phyloP scores from a whole-genome alignment of 2,797 vertebrate species.

The Microtus obscurus region DNA sequence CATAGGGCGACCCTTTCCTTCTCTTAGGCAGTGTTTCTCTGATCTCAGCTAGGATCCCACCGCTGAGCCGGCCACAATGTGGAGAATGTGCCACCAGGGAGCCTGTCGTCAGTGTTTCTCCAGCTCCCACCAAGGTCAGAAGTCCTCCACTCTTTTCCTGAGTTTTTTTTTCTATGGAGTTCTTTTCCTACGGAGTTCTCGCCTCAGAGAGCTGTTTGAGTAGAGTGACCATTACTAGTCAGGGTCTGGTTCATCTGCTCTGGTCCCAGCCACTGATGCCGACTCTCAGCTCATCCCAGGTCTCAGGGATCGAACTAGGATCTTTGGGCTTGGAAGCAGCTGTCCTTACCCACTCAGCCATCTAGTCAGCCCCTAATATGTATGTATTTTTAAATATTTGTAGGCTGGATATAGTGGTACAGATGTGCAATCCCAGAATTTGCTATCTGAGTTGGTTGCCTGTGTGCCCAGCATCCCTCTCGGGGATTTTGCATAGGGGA shows the following conservation, averaged over 20 bases:
- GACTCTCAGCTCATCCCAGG: background rate
- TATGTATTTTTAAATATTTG: background rate
- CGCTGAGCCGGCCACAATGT: background rate
- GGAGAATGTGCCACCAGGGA: background rate
- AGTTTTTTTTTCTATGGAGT: background rate
- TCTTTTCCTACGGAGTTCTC: too few relatives aligned
- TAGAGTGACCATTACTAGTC: background rate
- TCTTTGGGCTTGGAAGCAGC: background rate
- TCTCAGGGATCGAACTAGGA: background rate
- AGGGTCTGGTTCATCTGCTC: background rate
- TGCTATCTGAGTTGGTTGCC: background rate
- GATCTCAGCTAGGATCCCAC: background rate
- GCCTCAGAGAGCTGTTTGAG: background rate
- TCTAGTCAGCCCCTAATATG: background rate
- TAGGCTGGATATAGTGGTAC: background rate
- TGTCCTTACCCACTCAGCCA: background rate
- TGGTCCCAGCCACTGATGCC: background rate
- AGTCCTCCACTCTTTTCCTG: background rate
- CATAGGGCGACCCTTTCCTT: fast-evolving
- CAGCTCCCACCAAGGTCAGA: background rate
- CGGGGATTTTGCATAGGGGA: background rate
- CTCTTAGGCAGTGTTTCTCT: background rate
- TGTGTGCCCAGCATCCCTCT: background rate
- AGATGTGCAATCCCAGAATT: background rate
- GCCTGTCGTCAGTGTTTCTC: background rate